phyloP scores from a whole-genome alignment of 2,113 vertebrate species.

The Scolopax mira region DNA sequence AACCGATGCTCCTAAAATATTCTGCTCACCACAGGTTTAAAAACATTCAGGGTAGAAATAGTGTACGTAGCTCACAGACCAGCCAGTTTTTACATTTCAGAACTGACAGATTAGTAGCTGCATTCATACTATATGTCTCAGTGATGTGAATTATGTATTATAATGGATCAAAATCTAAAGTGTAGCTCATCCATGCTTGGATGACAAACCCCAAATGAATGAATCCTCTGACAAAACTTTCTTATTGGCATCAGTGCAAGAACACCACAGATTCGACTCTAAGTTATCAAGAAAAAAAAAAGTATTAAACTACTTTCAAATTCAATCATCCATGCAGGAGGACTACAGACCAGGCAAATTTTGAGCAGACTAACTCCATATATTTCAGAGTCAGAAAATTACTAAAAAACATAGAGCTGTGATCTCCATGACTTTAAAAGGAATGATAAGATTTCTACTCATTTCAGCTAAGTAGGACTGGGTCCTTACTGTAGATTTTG shows the following conservation, averaged over 20 bases:
- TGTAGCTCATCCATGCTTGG: not conserved
- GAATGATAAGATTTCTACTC: not conserved
- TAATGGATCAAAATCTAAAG: not conserved
- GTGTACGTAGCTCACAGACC: not conserved
- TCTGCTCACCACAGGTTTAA: conserved; percentile 6
- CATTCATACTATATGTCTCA: not conserved
- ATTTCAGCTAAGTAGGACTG: not conserved
- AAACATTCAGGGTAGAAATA: not conserved
- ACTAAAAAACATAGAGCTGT: not conserved
- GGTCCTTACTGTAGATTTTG: not conserved
- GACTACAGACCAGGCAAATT: not conserved
- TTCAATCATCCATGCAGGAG: not conserved
- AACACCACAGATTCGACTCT: not conserved
- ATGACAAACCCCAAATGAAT: not conserved
- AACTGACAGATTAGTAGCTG: not conserved
- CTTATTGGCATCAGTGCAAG: not conserved
- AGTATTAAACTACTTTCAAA: not conserved
- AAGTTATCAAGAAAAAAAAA: not conserved
- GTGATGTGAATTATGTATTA: not conserved
- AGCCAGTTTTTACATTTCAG: not conserved
- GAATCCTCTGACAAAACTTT: not conserved
- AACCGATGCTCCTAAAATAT: conserved; percentile 51
- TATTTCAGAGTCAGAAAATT: not conserved
- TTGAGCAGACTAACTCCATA: not conserved
- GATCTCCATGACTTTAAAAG: not conserved